These are phyloP conservation scores for Ichneumoninae sp. DNA, from an alignment of 2,888 invertebrate genomes.

Conservation along the genomic window DNA sequence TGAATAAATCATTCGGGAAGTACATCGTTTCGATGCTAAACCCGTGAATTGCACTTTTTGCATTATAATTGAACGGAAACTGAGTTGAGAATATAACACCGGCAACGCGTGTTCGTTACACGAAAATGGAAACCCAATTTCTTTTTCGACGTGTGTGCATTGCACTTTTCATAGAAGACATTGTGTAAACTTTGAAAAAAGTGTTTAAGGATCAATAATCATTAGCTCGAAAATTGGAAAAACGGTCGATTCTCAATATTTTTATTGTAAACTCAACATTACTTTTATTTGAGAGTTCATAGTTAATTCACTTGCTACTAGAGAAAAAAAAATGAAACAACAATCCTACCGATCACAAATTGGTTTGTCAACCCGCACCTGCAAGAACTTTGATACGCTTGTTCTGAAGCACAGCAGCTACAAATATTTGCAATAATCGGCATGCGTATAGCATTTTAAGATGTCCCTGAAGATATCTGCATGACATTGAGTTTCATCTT, in stretches of 20 bases:
- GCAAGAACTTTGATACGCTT: background rate
- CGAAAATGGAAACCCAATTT: background rate
- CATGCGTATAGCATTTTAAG: background rate
- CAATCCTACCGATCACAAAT: background rate
- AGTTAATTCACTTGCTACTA: background rate
- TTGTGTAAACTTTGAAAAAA: background rate
- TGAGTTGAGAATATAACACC: background rate
- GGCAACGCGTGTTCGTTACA: background rate
- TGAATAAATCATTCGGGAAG: conserved; percentile 19
- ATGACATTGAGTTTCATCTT: no score
- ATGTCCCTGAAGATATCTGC: no score
- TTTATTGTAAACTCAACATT: background rate
- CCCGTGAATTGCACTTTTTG: conserved; percentile 21
- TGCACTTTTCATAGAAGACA: conserved; percentile 19
- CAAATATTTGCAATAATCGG: background rate
- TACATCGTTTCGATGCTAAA: conserved; percentile 8
- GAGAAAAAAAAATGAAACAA: background rate
- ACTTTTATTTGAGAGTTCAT: background rate
- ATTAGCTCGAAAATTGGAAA: background rate
- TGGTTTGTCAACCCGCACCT: background rate
- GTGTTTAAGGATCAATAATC: background rate
- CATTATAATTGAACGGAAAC: background rate
- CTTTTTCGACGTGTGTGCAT: conserved; percentile 13
- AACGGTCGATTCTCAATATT: background rate
- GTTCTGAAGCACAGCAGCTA: background rate